Evolutionary conservation across 1,140 invertebrate species (phyloP).

Genomic region (Neodiprion lecontei): DNA sequence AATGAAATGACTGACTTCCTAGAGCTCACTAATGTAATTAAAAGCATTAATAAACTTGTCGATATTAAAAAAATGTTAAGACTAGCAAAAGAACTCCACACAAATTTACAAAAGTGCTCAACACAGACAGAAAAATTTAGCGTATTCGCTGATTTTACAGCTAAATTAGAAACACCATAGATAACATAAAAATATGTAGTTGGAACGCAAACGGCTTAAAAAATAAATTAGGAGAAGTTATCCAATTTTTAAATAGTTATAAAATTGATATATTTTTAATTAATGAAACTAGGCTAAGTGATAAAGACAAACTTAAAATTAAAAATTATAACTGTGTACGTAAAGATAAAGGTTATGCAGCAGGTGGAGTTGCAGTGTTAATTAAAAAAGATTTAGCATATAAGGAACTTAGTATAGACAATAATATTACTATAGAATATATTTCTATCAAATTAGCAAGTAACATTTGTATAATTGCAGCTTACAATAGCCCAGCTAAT

Average conservation of each 20-base stretch:
- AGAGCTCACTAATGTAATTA: constrained; percentile 22
- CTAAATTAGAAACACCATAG: constrained; percentile 27
- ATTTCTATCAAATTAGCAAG: constrained; percentile 33
- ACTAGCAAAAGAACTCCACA: constrained; percentile 23
- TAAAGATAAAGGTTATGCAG: constrained; percentile 25
- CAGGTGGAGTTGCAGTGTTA: constrained; percentile 33
- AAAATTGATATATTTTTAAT: constrained; percentile 35
- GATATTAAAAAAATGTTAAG: constrained; percentile 30
- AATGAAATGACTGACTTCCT: constrained; percentile 15
- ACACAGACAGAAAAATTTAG: constrained; percentile 30
- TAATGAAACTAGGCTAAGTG: constrained; percentile 35
- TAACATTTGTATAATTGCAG: constrained; percentile 31
- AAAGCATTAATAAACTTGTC: constrained; percentile 23
- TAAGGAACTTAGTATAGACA: constrained; percentile 15
- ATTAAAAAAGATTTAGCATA: constrained; percentile 31
- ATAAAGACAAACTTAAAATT: constrained; percentile 26
- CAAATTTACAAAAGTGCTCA: constrained; percentile 26
- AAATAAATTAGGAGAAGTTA: constrained; percentile 32
- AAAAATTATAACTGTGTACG: constrained; percentile 33
- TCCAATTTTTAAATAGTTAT: constrained; percentile 28
- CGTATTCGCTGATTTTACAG: constrained; percentile 28
- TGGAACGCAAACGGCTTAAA: constrained; percentile 40
- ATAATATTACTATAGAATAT: constrained; percentile 21
- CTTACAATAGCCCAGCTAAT: constrained; percentile 36
- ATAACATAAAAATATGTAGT: constrained; percentile 29